Evolutionary conservation across 2,113 vertebrate species (phyloP).

Genomic region (Ptyas mucosa): DNA sequence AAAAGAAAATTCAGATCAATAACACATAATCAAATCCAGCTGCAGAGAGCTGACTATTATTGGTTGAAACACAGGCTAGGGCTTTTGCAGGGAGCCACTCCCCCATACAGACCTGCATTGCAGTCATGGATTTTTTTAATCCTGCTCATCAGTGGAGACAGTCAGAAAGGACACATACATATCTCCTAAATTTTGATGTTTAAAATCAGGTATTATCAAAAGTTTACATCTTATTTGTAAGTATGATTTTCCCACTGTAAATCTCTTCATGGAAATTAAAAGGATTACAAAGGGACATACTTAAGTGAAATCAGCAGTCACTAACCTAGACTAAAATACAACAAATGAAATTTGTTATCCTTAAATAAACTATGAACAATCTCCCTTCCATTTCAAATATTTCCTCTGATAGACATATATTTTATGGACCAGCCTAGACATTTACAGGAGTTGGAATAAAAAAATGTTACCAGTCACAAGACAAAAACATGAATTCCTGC

Average conservation of each 20-base stretch:
- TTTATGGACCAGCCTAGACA: background rate
- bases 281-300: background rate
- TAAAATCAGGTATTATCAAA: slow-evolving; percentile 6
- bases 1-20: slow-evolving; percentile 12
- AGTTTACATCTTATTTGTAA: background rate
- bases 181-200: slow-evolving; percentile 6
- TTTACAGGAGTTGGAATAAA: background rate
- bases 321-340: background rate
- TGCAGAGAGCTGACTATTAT: slow-evolving; percentile 43
- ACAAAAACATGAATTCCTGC: background rate
- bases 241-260: background rate
- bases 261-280: background rate
- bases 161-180: slow-evolving; percentile 43
- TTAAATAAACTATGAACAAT: background rate
- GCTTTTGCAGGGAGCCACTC: slow-evolving; percentile 41
- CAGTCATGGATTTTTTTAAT: slow-evolving; percentile 49
- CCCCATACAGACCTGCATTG: slow-evolving; percentile 66
- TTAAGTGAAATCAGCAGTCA: background rate
- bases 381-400: background rate
- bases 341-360: background rate
- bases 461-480: background rate
- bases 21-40: slow-evolving; percentile 5
- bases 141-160: slow-evolving; percentile 13
- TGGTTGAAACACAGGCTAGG: slow-evolving; percentile 48
- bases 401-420: background rate